These are phyloP conservation scores for Ariopsis seemanni DNA, from an alignment of 2,113 vertebrate genomes.

Conservation along the genomic window DNA sequence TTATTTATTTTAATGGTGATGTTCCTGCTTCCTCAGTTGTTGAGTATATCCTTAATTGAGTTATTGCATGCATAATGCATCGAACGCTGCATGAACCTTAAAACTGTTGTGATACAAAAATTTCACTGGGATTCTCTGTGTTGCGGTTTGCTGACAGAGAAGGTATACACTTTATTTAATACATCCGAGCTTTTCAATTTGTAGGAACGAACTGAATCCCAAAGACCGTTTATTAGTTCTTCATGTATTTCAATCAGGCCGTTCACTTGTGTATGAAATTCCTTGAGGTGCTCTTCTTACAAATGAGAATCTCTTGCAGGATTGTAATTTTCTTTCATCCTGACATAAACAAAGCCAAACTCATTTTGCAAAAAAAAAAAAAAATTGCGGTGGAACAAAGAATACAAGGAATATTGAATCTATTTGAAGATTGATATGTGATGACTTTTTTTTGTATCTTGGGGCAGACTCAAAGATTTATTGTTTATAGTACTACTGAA, in stretches of 20 bases:
- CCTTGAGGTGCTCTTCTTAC: slow-evolving; percentile 32
- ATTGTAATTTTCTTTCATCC: slow-evolving; percentile 20
- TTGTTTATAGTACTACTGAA: not conserved
- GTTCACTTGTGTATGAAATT: slow-evolving; percentile 27
- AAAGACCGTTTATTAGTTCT: slow-evolving; percentile 12
- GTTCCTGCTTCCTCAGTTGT: not conserved
- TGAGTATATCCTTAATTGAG: slow-evolving; percentile 29
- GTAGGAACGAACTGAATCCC: not conserved
- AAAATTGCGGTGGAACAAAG: not conserved
- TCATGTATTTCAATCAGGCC: slow-evolving; percentile 32
- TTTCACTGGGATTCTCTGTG: not conserved
- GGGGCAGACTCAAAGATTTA: not conserved
- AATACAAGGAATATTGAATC: slow-evolving; percentile 15
- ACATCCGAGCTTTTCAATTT: slow-evolving; percentile 9
- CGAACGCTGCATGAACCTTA: slow-evolving; percentile 39
- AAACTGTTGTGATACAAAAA: slow-evolving; percentile 24
- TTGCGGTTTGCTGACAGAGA: slow-evolving; percentile 8
- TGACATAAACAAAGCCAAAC: slow-evolving; percentile 27
- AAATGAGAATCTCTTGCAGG: slow-evolving; percentile 38
- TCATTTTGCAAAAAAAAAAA: slow-evolving; percentile 24
- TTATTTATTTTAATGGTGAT: not conserved
- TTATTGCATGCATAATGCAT: slow-evolving; percentile 47
- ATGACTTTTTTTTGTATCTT: slow-evolving; percentile 18
- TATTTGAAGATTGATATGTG: slow-evolving; percentile 20
- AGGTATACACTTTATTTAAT: not conserved